phyloP scores from a whole-genome alignment of 2,888 invertebrate species.

The Autographa gamma region DNA sequence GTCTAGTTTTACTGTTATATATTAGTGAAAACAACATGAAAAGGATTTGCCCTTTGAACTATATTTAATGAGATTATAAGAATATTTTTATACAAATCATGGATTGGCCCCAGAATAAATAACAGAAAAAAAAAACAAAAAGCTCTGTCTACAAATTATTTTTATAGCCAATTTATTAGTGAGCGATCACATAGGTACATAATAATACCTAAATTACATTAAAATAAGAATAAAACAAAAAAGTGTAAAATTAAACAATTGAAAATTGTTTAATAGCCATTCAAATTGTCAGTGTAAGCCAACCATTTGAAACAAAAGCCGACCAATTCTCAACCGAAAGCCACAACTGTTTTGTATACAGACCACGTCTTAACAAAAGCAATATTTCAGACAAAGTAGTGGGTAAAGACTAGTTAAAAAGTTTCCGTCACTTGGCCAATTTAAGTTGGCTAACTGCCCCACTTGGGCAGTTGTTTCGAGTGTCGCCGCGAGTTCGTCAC shows the following conservation, averaged over 20 bases:
- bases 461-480: constrained; percentile 49
- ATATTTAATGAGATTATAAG: too few species aligned
- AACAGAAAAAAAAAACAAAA: too few species aligned
- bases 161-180: too few species aligned
- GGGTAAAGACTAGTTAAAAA: constrained; percentile 55
- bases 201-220: too few species aligned
- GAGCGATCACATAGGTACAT: too few species aligned
- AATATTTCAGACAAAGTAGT: constrained; percentile 51
- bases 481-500: constrained; percentile 45
- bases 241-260: too few species aligned
- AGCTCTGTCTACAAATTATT: too few species aligned
- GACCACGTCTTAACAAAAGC: constrained; percentile 39
- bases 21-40: not conserved
- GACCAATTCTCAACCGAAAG: not conserved
- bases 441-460: constrained; percentile 63
- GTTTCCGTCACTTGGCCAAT: constrained; percentile 56
- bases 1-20: not conserved
- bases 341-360: not conserved
- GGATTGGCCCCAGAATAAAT: too few species aligned
- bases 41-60: too few species aligned
- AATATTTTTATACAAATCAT: too few species aligned
- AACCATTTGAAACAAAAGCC: not conserved
- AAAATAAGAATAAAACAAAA: too few species aligned
- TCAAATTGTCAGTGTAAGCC: not conserved
- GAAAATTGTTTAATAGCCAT: too few species aligned